Percentiles rank a stretch among this genome's conserved stretches.
Evolutionary conservation across 1,140 invertebrate species (phyloP).

Genomic region (Heliconius hermathena): DNA sequence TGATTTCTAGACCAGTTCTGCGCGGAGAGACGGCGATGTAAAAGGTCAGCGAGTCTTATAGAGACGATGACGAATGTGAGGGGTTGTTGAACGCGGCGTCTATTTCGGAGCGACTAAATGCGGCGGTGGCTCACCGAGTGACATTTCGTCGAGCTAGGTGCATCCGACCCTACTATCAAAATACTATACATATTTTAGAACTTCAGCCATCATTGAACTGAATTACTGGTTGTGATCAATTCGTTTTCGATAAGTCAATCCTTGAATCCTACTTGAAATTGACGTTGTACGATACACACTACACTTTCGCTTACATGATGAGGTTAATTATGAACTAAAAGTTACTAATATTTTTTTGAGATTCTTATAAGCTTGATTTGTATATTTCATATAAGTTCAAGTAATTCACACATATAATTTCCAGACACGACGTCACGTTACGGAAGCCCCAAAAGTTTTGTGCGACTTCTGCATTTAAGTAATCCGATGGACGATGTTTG

Average conservation of each 20-base stretch:
- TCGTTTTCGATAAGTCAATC: background rate
- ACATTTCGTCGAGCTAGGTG: slow-evolving; percentile 77
- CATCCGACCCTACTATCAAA: slow-evolving; percentile 71
- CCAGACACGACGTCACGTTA: background rate
- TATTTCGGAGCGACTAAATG: slow-evolving; percentile 79
- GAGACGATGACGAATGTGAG: slow-evolving; percentile 72
- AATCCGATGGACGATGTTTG: background rate
- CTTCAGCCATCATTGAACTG: slow-evolving; percentile 6
- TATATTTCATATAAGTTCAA: background rate
- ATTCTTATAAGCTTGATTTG: background rate
- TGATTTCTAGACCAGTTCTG: slow-evolving; percentile 37
- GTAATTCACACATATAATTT: background rate
- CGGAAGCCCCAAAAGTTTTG: slow-evolving; percentile 5
- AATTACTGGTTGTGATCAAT: background rate
- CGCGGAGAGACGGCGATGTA: slow-evolving; percentile 55
- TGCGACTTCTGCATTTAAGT: slow-evolving; percentile 6
- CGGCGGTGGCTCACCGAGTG: slow-evolving; percentile 72
- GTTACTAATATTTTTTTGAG: no score
- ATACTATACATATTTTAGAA: slow-evolving; percentile 45
- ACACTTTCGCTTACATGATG: no score
- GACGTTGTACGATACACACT: no score
- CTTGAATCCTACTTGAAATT: no score
- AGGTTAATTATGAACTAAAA: no score
- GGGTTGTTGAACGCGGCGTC: slow-evolving; percentile 78
- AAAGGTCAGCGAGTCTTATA: slow-evolving; percentile 52